Conservation (phyloP, 2,797 vertebrate species). For the Neostethus bicornis region DNA sequence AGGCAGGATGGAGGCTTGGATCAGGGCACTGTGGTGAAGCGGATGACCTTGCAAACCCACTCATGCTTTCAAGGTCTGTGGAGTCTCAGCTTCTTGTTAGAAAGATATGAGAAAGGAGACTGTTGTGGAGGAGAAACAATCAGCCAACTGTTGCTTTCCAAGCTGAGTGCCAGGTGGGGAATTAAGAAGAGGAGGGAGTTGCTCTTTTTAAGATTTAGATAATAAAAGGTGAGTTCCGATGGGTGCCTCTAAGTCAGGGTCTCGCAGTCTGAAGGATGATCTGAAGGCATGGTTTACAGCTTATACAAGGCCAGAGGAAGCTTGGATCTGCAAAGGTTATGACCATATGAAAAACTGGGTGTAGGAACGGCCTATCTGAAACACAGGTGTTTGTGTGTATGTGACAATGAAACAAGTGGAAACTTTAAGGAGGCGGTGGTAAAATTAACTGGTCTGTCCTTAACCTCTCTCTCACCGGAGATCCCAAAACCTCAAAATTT, state of each 20-base stretch:
- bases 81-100: conserved; percentile 39
- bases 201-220: conserved; percentile 4
- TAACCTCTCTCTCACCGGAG: neutral
- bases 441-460: neutral
- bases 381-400: neutral
- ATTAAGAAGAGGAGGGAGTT: neutral
- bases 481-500: too few relatives aligned
- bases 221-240: neutral
- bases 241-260: neutral
- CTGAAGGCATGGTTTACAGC: conserved; percentile 1
- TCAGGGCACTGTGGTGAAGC: conserved; percentile 23
- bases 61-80: conserved; percentile 79
- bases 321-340: neutral
- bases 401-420: neutral
- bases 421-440: neutral
- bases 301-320: neutral
- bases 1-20: conserved; percentile 12
- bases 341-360: neutral
- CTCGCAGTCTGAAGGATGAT: neutral
- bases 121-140: conserved; percentile 40
- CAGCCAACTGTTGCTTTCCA: conserved; percentile 24
- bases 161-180: neutral
- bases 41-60: conserved; percentile 76
- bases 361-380: neutral
- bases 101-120: conserved; percentile 39